A percentile compares a stretch with the other conserved stretches of the same genome.
Conservation (phyloP, 2,113 vertebrate genomes). For the Myanophis thanlyinensis region DNA sequence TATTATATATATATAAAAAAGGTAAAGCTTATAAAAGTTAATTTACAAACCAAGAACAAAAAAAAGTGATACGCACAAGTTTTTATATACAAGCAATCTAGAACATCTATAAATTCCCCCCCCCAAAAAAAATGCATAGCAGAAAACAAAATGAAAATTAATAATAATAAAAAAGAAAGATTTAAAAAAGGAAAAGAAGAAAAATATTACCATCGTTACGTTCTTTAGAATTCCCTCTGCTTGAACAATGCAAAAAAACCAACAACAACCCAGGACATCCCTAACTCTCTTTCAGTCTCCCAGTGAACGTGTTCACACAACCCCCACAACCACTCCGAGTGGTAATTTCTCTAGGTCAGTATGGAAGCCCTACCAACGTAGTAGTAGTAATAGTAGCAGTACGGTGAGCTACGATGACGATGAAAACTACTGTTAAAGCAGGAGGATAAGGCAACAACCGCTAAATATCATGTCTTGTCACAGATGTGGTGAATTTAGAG, state of each 20-base stretch:
- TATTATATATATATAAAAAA: conserved; percentile 86
- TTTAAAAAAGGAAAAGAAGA: too few species aligned
- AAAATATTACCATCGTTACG: conserved; percentile 61
- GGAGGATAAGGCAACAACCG: conserved; percentile 98
- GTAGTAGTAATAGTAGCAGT: conserved; percentile 47
- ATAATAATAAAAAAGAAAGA: not conserved
- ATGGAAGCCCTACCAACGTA: conserved; percentile 77
- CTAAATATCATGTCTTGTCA: conserved; percentile 89
- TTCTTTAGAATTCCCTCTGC: conserved; percentile 66
- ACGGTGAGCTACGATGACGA: conserved; percentile 66
- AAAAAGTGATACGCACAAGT: conserved; percentile 96
- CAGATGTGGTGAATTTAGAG: conserved; percentile 80
- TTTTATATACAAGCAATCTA: conserved; percentile 91
- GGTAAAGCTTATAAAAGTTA: conserved; percentile 99
- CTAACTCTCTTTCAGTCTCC: conserved; percentile 20
- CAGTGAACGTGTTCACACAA: conserved; percentile 61
- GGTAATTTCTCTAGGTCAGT: conserved; percentile 72
- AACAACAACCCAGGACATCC: not conserved
- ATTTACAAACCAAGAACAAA: conserved; percentile 99
- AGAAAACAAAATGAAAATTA: conserved; percentile 68
- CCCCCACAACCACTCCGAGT: conserved; percentile 53
- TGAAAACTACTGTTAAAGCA: conserved; percentile 70
- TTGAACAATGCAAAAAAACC: conserved; percentile 59
- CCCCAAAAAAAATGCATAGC: conserved; percentile 87
- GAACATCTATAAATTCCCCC: conserved; percentile 78